These are phyloP conservation scores for Erebia epiphron DNA, from an alignment of 2,888 invertebrate species.

Conservation along the genomic window DNA sequence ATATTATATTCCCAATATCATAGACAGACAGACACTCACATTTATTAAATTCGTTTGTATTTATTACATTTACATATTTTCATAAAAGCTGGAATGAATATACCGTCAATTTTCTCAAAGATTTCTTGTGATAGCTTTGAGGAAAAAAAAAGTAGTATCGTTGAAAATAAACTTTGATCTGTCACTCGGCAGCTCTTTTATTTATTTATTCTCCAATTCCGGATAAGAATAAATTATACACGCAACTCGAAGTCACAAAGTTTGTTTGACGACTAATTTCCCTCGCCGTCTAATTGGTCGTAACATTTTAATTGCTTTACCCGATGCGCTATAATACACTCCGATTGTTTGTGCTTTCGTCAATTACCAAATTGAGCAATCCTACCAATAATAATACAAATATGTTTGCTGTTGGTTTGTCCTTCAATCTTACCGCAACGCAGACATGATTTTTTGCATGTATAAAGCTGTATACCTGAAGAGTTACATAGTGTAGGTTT, in stretches of 20 bases:
- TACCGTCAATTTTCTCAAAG: too few species aligned
- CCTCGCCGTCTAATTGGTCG: constrained; percentile 17
- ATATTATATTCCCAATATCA: too few species aligned
- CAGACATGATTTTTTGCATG: too few species aligned
- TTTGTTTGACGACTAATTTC: constrained; percentile 11
- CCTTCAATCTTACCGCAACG: too few species aligned
- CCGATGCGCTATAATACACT: constrained; percentile 4
- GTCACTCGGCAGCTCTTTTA: not conserved
- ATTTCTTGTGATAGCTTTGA: too few species aligned
- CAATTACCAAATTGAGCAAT: constrained; percentile 9
- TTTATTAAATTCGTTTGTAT: too few species aligned
- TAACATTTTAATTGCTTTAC: constrained; percentile 21
- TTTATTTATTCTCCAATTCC: not conserved
- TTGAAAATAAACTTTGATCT: not conserved
- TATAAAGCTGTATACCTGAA: too few species aligned
- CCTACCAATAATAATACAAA: not conserved
- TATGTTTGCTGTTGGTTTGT: not conserved
- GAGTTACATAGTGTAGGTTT: too few species aligned
- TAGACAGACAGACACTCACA: too few species aligned
- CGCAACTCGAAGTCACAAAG: not conserved
- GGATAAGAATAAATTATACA: not conserved
- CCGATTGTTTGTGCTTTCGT: constrained; percentile 7
- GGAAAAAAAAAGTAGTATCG: not conserved
- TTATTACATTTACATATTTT: too few species aligned
- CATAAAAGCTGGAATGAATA: too few species aligned